phyloP scores from a whole-genome alignment of 2,113 vertebrate genomes.

The Bufo gargarizans region DNA sequence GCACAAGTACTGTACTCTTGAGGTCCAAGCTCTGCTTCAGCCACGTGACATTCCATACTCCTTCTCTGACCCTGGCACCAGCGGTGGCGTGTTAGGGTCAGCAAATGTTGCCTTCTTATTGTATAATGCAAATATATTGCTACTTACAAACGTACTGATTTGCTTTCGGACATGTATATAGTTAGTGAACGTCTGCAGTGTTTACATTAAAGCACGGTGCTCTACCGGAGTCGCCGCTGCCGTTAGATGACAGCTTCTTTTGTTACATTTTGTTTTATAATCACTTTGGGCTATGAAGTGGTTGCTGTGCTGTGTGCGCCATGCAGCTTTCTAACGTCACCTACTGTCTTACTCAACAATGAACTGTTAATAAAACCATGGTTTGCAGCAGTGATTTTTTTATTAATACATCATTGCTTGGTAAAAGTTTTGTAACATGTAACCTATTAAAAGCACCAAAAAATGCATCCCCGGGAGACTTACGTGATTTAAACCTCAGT shows the following conservation, averaged over 20 bases:
- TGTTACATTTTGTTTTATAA: background rate
- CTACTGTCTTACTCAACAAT: background rate
- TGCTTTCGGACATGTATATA: background rate
- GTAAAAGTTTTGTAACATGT: too few species aligned
- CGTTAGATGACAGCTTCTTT: background rate
- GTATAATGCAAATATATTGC: slow-evolving; percentile 7
- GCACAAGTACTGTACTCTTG: slow-evolving; percentile 68
- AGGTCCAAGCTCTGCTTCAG: slow-evolving; percentile 64
- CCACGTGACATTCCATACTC: slow-evolving; percentile 71
- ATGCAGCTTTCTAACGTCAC: slow-evolving; percentile 42
- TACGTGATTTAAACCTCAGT: too few species aligned
- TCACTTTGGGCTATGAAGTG: too few species aligned
- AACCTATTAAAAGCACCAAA: too few species aligned
- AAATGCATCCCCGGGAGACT: too few species aligned
- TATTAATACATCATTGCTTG: too few species aligned
- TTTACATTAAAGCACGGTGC: background rate
- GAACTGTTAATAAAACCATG: background rate
- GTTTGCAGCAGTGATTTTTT: background rate
- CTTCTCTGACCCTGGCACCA: background rate
- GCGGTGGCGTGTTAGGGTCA: background rate
- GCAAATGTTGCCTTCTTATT: background rate
- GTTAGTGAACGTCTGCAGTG: background rate
- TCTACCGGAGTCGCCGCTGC: background rate
- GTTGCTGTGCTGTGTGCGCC: background rate
- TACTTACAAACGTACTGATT: background rate